These are phyloP conservation scores for Ageneiosus marmoratus DNA, from an alignment of 2,113 vertebrate genomes.

Conservation along the genomic window DNA sequence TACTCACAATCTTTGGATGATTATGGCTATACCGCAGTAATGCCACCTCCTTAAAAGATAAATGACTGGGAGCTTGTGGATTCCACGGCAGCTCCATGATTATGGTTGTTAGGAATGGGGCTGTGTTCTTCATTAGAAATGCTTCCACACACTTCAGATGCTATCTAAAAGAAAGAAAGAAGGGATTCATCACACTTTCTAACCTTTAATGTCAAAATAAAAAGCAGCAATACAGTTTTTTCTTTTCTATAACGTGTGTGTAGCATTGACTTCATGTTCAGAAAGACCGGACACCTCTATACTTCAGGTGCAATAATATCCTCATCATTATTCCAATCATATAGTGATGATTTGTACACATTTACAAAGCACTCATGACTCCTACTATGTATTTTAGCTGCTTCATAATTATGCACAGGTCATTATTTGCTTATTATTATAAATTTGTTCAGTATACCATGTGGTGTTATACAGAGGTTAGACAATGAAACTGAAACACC, in stretches of 20 bases:
- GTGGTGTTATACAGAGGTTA: neutral
- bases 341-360: neutral
- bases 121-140: slow-evolving; percentile 1
- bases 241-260: too few relatives aligned
- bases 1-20: slow-evolving; percentile 5
- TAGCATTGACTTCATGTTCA: too few relatives aligned
- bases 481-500: too few relatives aligned
- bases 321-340: neutral
- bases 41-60: slow-evolving; percentile 34
- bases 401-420: neutral
- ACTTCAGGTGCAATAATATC: neutral
- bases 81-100: slow-evolving; percentile 42
- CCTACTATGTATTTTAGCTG: neutral
- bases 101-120: slow-evolving; percentile 34
- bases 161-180: neutral
- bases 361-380: neutral
- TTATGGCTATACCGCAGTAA: slow-evolving; percentile 34
- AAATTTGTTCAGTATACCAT: neutral
- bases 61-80: slow-evolving; percentile 36
- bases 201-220: neutral
- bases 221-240: too few relatives aligned
- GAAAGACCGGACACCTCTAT: neutral
- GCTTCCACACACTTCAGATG: slow-evolving; percentile 7
- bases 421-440: neutral
- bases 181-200: slow-evolving; percentile 1